A percentile compares a stretch with the other conserved stretches of the same genome.
These are phyloP conservation scores for Hippocampus abdominalis DNA, from an alignment of 2,113 vertebrate genomes.

Conservation along the genomic window DNA sequence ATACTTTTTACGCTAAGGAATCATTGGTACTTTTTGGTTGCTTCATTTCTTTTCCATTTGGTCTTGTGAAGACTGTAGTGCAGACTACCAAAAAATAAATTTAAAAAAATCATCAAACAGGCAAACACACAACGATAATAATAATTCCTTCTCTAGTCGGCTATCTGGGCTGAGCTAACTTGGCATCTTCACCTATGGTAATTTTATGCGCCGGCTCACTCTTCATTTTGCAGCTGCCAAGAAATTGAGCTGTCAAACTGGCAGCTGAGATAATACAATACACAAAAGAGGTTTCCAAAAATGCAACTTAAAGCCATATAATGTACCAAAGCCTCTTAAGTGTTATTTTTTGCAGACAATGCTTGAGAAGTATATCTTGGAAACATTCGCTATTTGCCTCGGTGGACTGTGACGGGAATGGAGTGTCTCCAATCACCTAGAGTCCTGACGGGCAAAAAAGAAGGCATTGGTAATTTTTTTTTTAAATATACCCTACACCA, in stretches of 20 bases:
- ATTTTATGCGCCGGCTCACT: neutral
- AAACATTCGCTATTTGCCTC: neutral
- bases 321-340: neutral
- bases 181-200: neutral
- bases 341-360: neutral
- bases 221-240: neutral
- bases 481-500: no score
- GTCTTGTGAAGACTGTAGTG: neutral
- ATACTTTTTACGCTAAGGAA: no score
- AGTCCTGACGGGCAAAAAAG: no score
- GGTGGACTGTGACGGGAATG: no score
- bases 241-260: neutral
- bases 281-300: neutral
- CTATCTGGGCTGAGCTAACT: neutral
- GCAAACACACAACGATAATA: neutral
- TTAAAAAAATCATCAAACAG: neutral
- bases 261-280: neutral
- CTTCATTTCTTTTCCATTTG: neutral
- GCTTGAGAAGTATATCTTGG: neutral
- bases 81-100: neutral
- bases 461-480: no score
- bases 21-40: neutral
- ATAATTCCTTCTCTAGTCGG: neutral
- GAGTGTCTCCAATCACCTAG: no score
- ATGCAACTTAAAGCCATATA: neutral